Conservation (phyloP, 2,888 invertebrate species). For the Lapara coniferarum region DNA sequence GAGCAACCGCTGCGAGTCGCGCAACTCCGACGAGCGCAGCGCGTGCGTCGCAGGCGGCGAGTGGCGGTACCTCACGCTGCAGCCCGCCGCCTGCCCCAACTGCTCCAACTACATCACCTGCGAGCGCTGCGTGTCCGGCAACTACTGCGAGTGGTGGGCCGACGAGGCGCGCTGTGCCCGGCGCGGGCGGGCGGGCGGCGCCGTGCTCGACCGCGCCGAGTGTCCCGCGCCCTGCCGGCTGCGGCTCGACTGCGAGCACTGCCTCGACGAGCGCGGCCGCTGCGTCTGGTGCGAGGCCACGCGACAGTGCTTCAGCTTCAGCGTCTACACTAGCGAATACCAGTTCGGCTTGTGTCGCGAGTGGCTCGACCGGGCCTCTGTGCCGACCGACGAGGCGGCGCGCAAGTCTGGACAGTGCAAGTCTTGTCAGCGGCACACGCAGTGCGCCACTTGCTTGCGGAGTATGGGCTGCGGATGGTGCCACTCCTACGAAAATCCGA, state of each 20-base stretch:
- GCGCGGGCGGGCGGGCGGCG: conserved; percentile 88
- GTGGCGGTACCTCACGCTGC: conserved; percentile 92
- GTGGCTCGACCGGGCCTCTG: conserved; percentile 93
- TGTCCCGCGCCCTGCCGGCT: conserved; percentile 93
- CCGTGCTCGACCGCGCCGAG: conserved; percentile 83
- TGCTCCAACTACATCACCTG: conserved; percentile 96
- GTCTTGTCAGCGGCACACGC: conserved; percentile 88
- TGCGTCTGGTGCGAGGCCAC: conserved; percentile 98
- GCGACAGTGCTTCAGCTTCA: conserved; percentile 95
- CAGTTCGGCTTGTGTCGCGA: conserved; percentile 96
- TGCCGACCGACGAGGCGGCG: conserved; percentile 64
- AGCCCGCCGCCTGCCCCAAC: conserved; percentile 92
- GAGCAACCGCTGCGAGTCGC: conserved; percentile 87
- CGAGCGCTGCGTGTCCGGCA: conserved; percentile 90
- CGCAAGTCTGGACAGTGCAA: conserved; percentile 88
- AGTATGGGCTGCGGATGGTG: conserved; percentile 98
- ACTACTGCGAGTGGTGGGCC: conserved; percentile 96
- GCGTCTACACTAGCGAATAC: conserved; percentile 97
- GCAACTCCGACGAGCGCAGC: conserved; percentile 86
- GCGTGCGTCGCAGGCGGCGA: conserved; percentile 83
- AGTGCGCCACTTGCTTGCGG: conserved; percentile 91
- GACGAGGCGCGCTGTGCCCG: conserved; percentile 94
- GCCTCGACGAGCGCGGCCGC: conserved; percentile 92
- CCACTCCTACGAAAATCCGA: conserved; percentile 93
- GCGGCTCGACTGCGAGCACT: conserved; percentile 90